Evolutionary conservation across 2,113 vertebrate species (phyloP), one percentile per base, ranked within the genome.

Genomic region (Dolichallabes microphthalmus): DNA sequence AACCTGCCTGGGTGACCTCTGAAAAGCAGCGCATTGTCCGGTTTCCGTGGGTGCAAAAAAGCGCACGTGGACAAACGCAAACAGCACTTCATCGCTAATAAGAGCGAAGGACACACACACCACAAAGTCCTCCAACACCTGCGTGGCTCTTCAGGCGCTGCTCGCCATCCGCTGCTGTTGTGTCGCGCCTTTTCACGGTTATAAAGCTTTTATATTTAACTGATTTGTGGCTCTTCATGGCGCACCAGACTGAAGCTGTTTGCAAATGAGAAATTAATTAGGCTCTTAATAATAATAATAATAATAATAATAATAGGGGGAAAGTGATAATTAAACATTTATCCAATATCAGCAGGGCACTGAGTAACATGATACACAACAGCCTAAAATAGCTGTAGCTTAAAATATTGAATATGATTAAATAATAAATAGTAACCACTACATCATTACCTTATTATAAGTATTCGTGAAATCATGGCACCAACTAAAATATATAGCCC

Each of bases 1-100:
- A 85, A 82, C 75, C 75, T 83, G 73, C 57, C 75, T 80, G 66
- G 10, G 64, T 85, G 80, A 87, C 86, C 80, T 71, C 86, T 74
- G 50, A 82, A 83, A 86, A 86, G 80, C 88, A 27, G 32, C 35
- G 11, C 85, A 85, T 50, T 85, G 79, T 78, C 17, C 57, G 78
- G 68, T 55, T 69, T 27, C 63, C 66, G 60, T 3, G 32, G 52
- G 8, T 35, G 73, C 58, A 85, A 83, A 88, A 86, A 81, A 52
- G 64, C 64, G 84, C 84, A 75, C 82, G 80, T 61, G 84, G 79
- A 20, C 66, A 64, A 45, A 63, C 80, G 53, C 39, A 73, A 86
- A 55, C 80, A 74, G 61, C 53, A 61, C 53, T 84, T 84, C 64
- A 82, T 60, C 35, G 45, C 32, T 55, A 79, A 35, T 74, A 53